Conservation (phyloP, 2,797 vertebrate species). For the Acipenser oxyrinchus region DNA sequence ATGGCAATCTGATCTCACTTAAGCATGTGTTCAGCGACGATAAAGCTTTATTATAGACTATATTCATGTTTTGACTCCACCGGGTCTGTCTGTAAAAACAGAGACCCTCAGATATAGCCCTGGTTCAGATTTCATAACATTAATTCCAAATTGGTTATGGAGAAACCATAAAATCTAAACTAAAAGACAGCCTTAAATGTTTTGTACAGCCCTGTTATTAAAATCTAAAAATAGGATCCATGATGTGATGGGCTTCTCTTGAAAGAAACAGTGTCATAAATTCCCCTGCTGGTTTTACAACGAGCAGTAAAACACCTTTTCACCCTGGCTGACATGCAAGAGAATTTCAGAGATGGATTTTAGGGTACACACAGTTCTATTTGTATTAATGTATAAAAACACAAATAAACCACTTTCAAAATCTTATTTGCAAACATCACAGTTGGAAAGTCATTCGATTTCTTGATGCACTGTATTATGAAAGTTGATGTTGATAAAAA, state of each 20-base stretch:
- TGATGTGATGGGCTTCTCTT: neutral
- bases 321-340: neutral
- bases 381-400: too few relatives aligned
- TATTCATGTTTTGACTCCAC: neutral
- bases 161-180: neutral
- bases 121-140: neutral
- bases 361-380: too few relatives aligned
- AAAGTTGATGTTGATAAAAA: too few relatives aligned
- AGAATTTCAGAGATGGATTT: too few relatives aligned
- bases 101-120: neutral
- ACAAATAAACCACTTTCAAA: too few relatives aligned
- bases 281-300: conserved; percentile 6
- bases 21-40: too few relatives aligned
- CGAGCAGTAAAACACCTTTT: neutral
- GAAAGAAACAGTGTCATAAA: conserved; percentile 2
- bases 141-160: neutral
- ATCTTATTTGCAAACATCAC: too few relatives aligned
- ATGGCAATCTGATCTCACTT: neutral
- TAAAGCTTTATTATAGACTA: conserved; percentile 27
- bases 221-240: conserved; percentile 7
- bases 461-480: too few relatives aligned
- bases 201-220: conserved; percentile 3
- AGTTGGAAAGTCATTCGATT: too few relatives aligned
- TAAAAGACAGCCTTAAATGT: conserved; percentile 4
- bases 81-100: neutral